Evolutionary conservation across 2,888 invertebrate genomes (phyloP).

Genomic region (Mythimna impura): DNA sequence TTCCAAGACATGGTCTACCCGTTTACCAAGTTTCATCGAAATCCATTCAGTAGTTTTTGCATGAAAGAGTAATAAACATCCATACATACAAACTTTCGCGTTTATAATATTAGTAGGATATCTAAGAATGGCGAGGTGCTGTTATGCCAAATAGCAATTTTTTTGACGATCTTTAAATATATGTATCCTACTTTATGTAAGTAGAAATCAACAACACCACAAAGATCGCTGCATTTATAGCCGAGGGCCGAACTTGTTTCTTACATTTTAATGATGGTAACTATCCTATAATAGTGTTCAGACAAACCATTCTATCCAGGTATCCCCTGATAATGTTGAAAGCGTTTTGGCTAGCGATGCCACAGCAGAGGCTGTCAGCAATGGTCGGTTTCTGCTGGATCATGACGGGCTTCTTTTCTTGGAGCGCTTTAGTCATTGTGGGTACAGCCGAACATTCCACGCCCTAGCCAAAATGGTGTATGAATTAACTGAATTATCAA

Average conservation of each 20-base stretch:
- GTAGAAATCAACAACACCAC: not conserved
- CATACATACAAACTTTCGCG: too few relatives aligned
- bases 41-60: too few relatives aligned
- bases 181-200: not conserved
- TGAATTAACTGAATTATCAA: not conserved
- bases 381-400: conserved; percentile 92
- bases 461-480: conserved; percentile 88
- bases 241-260: too few relatives aligned
- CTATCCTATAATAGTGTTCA: not conserved
- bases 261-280: not conserved
- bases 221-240: not conserved
- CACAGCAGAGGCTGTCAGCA: conserved; percentile 95
- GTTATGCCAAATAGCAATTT: not conserved
- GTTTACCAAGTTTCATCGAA: too few relatives aligned
- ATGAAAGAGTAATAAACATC: too few relatives aligned
- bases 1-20: too few relatives aligned
- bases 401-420: conserved; percentile 92
- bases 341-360: conserved; percentile 95
- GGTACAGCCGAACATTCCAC: conserved; percentile 96
- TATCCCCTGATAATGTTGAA: conserved; percentile 92
- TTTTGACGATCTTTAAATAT: not conserved
- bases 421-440: conserved; percentile 93
- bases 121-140: too few relatives aligned
- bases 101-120: too few relatives aligned
- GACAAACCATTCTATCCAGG: conserved; percentile 93